Evolutionary conservation across 2,888 invertebrate species (phyloP).

Genomic region (Argyresthia goedartella): DNA sequence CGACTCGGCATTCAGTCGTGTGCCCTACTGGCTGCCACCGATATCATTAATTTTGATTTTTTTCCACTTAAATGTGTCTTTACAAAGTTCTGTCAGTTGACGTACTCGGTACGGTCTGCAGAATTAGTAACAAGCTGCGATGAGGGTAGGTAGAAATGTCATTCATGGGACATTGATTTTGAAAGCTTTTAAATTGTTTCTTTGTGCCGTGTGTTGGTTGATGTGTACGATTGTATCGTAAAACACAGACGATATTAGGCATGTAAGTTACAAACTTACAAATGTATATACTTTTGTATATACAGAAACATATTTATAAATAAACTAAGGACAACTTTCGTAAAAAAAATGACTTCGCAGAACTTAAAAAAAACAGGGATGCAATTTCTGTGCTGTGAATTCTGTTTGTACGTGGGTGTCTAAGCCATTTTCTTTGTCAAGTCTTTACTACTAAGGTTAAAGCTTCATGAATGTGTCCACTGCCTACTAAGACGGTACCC

Average conservation of each 20-base stretch:
- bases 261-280: no score
- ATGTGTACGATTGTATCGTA: background rate
- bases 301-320: no score
- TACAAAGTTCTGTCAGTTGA: conserved; percentile 64
- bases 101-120: conserved; percentile 43
- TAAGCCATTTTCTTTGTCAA: no score
- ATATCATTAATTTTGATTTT: conserved; percentile 70
- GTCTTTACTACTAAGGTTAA: no score
- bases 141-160: background rate
- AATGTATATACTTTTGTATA: no score
- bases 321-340: no score
- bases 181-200: background rate
- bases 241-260: background rate
- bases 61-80: conserved; percentile 65
- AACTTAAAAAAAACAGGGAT: no score
- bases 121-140: conserved; percentile 4
- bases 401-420: no score
- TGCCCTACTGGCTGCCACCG: conserved; percentile 59
- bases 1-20: conserved; percentile 36
- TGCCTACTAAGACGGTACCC: conserved; percentile 12
- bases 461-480: background rate
- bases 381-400: no score
- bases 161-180: background rate
- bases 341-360: no score
- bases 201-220: background rate